phyloP scores from a whole-genome alignment of 2,888 invertebrate species.

The Nysson spinosus region DNA sequence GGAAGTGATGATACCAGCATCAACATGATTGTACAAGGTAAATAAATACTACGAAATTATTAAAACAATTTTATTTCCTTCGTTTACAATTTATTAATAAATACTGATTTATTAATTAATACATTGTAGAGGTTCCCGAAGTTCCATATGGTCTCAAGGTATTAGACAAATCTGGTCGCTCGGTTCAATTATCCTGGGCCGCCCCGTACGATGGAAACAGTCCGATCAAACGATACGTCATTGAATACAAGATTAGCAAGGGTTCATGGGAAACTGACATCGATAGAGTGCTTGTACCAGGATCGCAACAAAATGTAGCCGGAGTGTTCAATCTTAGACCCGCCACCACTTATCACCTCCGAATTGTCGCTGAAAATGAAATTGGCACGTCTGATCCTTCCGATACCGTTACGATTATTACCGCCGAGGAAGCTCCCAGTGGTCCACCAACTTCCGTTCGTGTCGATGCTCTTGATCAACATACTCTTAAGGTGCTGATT shows the following conservation, averaged over 20 bases:
- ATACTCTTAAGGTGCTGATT: conserved; percentile 82
- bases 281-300: conserved; percentile 93
- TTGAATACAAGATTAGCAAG: conserved; percentile 93
- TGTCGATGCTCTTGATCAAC: conserved; percentile 92
- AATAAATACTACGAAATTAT: conserved; percentile 27
- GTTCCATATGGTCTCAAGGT: conserved; percentile 93
- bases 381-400: conserved; percentile 95
- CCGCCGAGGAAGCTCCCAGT: conserved; percentile 94
- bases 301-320: conserved; percentile 89
- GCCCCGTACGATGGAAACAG: conserved; percentile 95
- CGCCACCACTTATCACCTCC: conserved; percentile 94
- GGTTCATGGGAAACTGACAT: conserved; percentile 90
- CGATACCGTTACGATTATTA: conserved; percentile 95
- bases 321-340: conserved; percentile 93
- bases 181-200: conserved; percentile 94
- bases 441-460: conserved; percentile 90
- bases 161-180: conserved; percentile 92
- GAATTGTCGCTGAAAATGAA: conserved; percentile 95
- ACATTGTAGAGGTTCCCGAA: conserved; percentile 87
- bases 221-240: conserved; percentile 91
- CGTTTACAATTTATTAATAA: background rate
- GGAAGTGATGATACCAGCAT: conserved; percentile 97
- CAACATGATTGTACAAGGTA: conserved; percentile 95
- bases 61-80: background rate
- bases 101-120: background rate